Evolutionary conservation across 2,113 vertebrate genomes (phyloP), one percentile per base, ranked within the genome.

Genomic region (Noturus placidus): DNA sequence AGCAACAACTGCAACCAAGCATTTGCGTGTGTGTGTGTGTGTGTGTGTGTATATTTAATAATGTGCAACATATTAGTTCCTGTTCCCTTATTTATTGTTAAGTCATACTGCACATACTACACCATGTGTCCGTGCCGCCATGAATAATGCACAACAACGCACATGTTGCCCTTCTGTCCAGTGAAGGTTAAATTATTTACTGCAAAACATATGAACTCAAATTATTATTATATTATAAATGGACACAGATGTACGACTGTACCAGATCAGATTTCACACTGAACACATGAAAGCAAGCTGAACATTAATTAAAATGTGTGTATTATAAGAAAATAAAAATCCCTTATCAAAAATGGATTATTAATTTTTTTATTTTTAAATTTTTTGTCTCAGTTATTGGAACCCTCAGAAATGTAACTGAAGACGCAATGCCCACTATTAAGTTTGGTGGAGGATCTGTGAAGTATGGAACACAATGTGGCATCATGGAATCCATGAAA

Each of bases 141-240:
- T 94, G 88, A 94, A 94, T 93, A 93, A 95, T 93, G 93, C 91
- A 93, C 90, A 86, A 90, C 84, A 86, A 92, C 91, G 17, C 35
- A 87, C 90, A 83, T 35, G 82, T 89, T 91, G 87, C 87, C 92
- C 91, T 93, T 91, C 92, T 93, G 93, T 92, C 91, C 84, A 56
- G 27, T 77, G 81, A 85, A 89, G 87, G 90, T 67, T 93, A 86
- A 93, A 93, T 94, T 91, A 92, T 94, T 94, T 90, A 93, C 91
- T 84, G 88, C 86, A 79, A 90, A 85, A 90, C n/a, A 54, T 80
- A 59, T 84, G 83, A 84, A 78, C 56, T 65, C 81, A 14, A 54
- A n/a, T n/a, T n/a, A n/a, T n/a, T n/a, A n/a, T n/a, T n/a, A n/a
- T n/a, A n/a, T n/a, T n/a, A n/a, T n/a, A n/a, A n/a, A 22, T 38